A percentile compares a stretch with the other conserved stretches of the same genome.
Evolutionary conservation across 2,113 vertebrate genomes (phyloP).

Genomic region (Carassius carassius): DNA sequence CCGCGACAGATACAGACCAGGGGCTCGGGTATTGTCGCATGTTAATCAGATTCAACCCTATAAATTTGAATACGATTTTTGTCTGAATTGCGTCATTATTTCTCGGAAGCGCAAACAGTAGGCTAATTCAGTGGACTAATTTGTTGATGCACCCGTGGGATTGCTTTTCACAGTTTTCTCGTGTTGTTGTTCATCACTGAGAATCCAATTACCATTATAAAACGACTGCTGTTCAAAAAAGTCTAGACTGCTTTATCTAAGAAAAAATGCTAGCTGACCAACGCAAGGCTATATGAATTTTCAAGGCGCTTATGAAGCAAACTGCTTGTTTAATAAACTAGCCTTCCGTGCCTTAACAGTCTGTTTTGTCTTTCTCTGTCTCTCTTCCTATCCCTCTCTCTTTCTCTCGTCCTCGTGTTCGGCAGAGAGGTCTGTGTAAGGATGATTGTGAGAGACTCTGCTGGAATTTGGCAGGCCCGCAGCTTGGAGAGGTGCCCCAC

Average conservation of each 20-base stretch:
- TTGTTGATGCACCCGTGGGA: slow-evolving; percentile 30
- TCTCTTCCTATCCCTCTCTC: slow-evolving; percentile 54
- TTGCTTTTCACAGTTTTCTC: slow-evolving; percentile 29
- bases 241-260: slow-evolving; percentile 17
- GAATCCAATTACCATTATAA: slow-evolving; percentile 29
- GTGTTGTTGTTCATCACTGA: slow-evolving; percentile 29
- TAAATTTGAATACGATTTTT: slow-evolving; percentile 4
- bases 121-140: slow-evolving; percentile 17
- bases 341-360: slow-evolving; percentile 17
- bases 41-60: background rate
- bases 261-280: background rate
- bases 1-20: background rate
- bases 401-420: slow-evolving; percentile 65
- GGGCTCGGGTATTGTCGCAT: background rate
- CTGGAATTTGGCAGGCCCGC: slow-evolving; percentile 96
- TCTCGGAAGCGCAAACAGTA: slow-evolving; percentile 13
- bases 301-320: background rate
- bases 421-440: slow-evolving; percentile 84
- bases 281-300: background rate
- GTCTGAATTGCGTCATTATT: slow-evolving; percentile 30
- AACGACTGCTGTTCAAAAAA: slow-evolving; percentile 10
- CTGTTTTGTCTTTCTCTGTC: background rate
- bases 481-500: slow-evolving; percentile 93
- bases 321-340: slow-evolving; percentile 16
- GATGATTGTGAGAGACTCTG: slow-evolving; percentile 96